Evolutionary conservation across 2,888 invertebrate genomes (phyloP).

Genomic region (Ischnura elegans): DNA sequence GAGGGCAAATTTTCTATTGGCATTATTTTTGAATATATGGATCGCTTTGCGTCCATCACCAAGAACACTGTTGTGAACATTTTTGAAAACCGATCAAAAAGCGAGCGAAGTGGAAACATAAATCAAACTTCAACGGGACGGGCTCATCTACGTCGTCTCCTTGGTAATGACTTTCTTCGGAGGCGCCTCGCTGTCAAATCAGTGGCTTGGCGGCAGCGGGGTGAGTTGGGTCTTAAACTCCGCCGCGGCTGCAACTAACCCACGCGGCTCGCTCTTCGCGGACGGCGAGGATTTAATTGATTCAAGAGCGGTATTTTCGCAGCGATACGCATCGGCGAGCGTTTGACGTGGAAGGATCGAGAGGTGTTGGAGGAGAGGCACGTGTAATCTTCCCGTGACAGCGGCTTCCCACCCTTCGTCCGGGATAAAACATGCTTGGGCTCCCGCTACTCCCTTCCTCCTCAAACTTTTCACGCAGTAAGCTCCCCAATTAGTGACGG

Average conservation of each 20-base stretch:
- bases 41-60: too few species aligned
- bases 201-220: background rate
- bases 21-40: too few species aligned
- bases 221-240: background rate
- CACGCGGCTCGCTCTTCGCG: background rate
- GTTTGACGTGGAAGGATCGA: background rate
- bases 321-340: background rate
- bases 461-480: too few species aligned
- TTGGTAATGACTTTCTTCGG: background rate
- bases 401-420: background rate
- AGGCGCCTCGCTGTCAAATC: background rate
- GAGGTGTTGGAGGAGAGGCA: background rate
- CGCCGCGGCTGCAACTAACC: background rate
- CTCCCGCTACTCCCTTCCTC: background rate
- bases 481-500: too few species aligned
- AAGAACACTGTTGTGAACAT: too few species aligned
- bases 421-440: background rate
- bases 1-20: too few species aligned
- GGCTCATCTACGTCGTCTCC: too few species aligned
- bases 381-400: background rate
- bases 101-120: too few species aligned
- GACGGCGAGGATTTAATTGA: constrained; percentile 7
- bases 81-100: too few species aligned
- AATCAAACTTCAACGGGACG: too few species aligned
- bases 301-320: background rate